Base-by-base conservation (phyloP, 2,888 invertebrate genomes). In the Gasteruption jaculator region DNA sequence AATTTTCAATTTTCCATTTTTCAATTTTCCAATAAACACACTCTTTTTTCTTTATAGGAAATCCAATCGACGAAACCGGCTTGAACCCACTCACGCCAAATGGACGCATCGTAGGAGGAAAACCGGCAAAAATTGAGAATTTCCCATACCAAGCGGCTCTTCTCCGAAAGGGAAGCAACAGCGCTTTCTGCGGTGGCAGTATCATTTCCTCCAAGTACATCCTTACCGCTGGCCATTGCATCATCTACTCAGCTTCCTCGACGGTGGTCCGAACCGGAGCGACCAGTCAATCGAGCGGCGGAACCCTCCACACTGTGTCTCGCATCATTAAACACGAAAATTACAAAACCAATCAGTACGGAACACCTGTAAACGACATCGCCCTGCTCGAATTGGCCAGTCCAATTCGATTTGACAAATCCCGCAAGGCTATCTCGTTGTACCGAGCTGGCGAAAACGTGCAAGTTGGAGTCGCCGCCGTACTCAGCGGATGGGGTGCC, bases 181-280 rank as follows among this genome's bases (percentile, higher is more conserved):
- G 63, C 0, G 78, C 78, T 53, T 57, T 63, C 0, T 80, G 80
- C 50, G 80, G 81, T 0, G 80, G 77, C 1, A 70, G 76, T 3
- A 72, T 77, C 11, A 63, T 81, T 4, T 71, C 73, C 19, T 64
- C 54, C 2, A 61, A 71, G 24, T 71, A 72, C 2, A 61, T 80
- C 4, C 44, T 81, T 1, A 79, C 79, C 1, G 80, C 80, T 4
- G 80, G 77, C 1, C 80, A 80, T 52, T 81, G 80, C 48, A 57
- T 75, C 32, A 51, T 56, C 2, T 5, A 31, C 6, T 25, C 69
- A 71, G 70, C 72, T 15, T 10, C 11, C 0, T 7, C 1, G 4
- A 51, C 46, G 33, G 15, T 50, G 11, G 59, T 81, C 1, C 75
- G 80, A 0, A 69, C 74, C 1, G 81, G 81, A 2, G 76, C 78